Conservation (phyloP, 2,888 invertebrate genomes). For the Geotrupes spiniger region DNA sequence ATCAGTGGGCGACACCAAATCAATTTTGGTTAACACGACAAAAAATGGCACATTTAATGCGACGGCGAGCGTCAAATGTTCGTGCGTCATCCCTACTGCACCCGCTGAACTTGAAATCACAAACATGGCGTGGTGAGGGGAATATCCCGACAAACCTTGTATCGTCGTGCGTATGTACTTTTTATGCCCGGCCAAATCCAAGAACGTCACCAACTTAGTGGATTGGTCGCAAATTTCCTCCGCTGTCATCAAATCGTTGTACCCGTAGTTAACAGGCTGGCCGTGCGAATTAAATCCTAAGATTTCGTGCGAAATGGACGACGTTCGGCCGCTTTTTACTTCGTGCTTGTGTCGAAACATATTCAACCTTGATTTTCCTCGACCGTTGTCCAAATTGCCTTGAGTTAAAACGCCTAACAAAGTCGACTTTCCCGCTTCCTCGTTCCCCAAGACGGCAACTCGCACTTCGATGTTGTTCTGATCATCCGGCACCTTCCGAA, state of each 20-base stretch:
- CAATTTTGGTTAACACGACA: conserved; percentile 92
- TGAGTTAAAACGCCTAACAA: conserved; percentile 93
- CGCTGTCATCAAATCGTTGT: conserved; percentile 83
- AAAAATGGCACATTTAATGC: conserved; percentile 87
- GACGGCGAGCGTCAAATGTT: conserved; percentile 82
- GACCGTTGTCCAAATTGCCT: conserved; percentile 93
- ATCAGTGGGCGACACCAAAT: conserved; percentile 65
- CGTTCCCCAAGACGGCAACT: conserved; percentile 91
- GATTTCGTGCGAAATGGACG: conserved; percentile 94
- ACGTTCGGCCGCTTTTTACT: conserved; percentile 89
- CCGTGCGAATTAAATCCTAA: conserved; percentile 90
- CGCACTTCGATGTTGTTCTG: conserved; percentile 86
- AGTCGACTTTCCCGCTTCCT: conserved; percentile 97
- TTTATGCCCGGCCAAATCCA: conserved; percentile 94
- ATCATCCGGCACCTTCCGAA: conserved; percentile 85
- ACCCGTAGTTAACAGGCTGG: conserved; percentile 84
- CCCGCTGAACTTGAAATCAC: conserved; percentile 82
- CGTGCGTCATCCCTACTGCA: conserved; percentile 78
- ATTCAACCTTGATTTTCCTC: conserved; percentile 90
- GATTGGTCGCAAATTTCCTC: conserved; percentile 93
- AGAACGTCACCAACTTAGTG: conserved; percentile 88
- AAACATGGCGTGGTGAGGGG: conserved; percentile 87
- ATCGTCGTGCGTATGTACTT: conserved; percentile 95
- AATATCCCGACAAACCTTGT: conserved; percentile 89
- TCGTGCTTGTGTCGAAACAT: conserved; percentile 96